Evolutionary conservation across 1,140 invertebrate species (phyloP).

Genomic region (Asbolus verrucosus): DNA sequence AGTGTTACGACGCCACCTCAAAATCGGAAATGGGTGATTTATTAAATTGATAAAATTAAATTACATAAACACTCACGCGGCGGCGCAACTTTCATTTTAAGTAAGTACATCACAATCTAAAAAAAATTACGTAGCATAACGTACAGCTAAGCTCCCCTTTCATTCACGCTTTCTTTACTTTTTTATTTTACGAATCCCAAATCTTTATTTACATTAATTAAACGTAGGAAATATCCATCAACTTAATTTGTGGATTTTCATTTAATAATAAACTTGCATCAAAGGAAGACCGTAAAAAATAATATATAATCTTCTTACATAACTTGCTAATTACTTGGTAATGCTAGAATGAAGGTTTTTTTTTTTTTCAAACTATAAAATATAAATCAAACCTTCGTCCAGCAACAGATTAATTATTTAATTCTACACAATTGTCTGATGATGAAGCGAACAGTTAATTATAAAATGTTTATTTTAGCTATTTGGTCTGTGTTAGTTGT

Average conservation of each 20-base stretch:
- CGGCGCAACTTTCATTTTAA: conserved; percentile 29
- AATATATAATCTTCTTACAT: conserved; percentile 15
- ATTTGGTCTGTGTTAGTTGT: too few species aligned
- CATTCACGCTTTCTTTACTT: conserved; percentile 40
- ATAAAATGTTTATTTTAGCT: conserved; percentile 16
- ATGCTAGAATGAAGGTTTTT: not conserved
- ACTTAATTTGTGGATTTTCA: conserved; percentile 34
- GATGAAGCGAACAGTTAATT: too few species aligned
- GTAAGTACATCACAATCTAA: conserved; percentile 33
- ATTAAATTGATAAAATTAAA: conserved; percentile 33
- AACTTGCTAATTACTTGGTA: conserved; percentile 13
- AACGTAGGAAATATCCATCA: conserved; percentile 33
- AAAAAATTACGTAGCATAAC: conserved; percentile 32
- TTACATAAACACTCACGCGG: conserved; percentile 30
- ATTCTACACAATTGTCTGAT: not conserved
- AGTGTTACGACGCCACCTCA: conserved; percentile 31
- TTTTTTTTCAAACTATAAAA: not conserved
- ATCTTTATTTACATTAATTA: conserved; percentile 37
- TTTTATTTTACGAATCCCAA: conserved; percentile 28
- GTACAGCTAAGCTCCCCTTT: conserved; percentile 34
- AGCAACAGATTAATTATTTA: not conserved
- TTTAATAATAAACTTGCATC: conserved; percentile 32
- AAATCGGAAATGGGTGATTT: conserved; percentile 31
- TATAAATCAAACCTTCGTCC: too few species aligned
- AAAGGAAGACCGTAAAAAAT: conserved; percentile 34